phyloP scores from a whole-genome alignment of 2,888 invertebrate species.

The Noctua janthina region DNA sequence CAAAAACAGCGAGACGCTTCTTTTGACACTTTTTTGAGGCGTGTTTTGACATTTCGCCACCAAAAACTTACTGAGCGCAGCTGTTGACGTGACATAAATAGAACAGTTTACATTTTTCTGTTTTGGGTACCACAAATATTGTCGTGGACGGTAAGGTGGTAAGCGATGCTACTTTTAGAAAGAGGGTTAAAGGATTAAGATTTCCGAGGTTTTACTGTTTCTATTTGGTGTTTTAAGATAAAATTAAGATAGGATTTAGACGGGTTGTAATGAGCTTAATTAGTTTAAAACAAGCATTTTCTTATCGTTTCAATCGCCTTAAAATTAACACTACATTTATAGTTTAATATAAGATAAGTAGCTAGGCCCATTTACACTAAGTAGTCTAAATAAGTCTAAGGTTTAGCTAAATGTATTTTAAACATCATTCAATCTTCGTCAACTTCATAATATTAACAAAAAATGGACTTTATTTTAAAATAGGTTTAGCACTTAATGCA shows the following conservation, averaged over 20 bases:
- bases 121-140: conserved; percentile 41
- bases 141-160: neutral
- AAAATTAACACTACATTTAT: neutral
- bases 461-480: neutral
- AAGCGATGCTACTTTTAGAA: conserved; percentile 27
- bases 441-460: neutral
- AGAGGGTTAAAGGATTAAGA: conserved; percentile 41
- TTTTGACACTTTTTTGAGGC: conserved; percentile 56
- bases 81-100: conserved; percentile 59
- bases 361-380: neutral
- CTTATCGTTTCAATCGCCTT: neutral
- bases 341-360: neutral
- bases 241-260: neutral
- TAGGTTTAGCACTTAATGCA: neutral
- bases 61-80: conserved; percentile 60
- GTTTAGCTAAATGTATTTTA: neutral
- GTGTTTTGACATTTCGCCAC: conserved; percentile 63
- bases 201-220: neutral
- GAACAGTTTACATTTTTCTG: conserved; percentile 48
- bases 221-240: conserved; percentile 3
- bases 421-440: neutral
- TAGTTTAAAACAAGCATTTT: neutral
- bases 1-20: conserved; percentile 51
- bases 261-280: neutral
- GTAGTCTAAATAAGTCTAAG: neutral